Base-by-base conservation (phyloP, 2,113 vertebrate genomes). In the Indicator maculatus region DNA sequence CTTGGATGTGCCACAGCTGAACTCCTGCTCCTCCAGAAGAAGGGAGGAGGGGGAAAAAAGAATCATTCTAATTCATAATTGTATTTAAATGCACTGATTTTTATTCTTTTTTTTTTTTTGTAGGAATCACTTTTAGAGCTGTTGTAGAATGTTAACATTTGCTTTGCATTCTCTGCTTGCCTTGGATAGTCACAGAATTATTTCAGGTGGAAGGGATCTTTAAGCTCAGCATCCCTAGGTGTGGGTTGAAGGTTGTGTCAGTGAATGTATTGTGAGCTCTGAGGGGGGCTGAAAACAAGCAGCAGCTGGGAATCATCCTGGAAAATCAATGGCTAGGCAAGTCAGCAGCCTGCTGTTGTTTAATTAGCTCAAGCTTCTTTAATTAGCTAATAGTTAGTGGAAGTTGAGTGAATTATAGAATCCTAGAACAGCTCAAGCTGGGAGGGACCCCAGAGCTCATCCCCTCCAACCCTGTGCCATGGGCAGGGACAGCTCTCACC, bases 131-230 rank as follows among this genome's bases (percentile, higher is more conserved):
- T 55, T 39, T 39, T 33, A 0, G 10, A 27, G 8, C 45, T 52
- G 26, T 3, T 52, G 26, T 3, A 5, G 31, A 65, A 8, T 8
- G 28, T 33, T 61, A 36, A 56, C 18, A 11, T 52, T 61, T 61
- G 55, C 45, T 61, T 77, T 79, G 18, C 55, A 2, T 55, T 53
- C 58, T 71, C 58, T 66, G 1, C 23, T 66, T 53, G 70, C 28
- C 20, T 63, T 24, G 5, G 2, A 0, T 21, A 33, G 55, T 26
- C 55, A 11, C 1, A 24, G 3, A 19, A 10, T 9, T 20, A 50
- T 19, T 50, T 9, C 47, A 50, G 47, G 21, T 21, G 47, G 47
- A 14, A 44, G 41, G 41, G 41, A 44, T 44, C 5, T 16, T 44
- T 44, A 16, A 44, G 41, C 41, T 44, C 41, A 44, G 5, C 16